These are phyloP conservation scores for Synaphobranchus kaupii DNA, from an alignment of 2,797 vertebrate species.

Conservation along the genomic window DNA sequence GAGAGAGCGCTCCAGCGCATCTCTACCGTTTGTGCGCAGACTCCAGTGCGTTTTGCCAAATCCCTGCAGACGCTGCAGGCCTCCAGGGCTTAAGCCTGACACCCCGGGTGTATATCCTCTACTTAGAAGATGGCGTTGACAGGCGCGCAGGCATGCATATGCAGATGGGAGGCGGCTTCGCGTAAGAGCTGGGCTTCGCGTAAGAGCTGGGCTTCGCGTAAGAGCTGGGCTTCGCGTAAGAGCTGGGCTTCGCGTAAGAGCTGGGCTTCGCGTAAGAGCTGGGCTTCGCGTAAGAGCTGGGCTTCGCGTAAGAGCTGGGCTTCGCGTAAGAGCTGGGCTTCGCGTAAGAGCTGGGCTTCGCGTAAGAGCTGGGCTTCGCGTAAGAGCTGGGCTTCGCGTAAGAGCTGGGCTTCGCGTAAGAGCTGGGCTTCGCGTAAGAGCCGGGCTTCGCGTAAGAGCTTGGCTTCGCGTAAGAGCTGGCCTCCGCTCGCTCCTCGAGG, in stretches of 20 bases:
- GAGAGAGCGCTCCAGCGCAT: too few relatives aligned
- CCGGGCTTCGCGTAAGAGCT: slow-evolving; percentile 26
- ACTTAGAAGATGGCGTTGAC: background rate
- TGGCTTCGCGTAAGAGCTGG: slow-evolving; percentile 28
- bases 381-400: slow-evolving; percentile 19
- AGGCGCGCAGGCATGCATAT: background rate
- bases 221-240: slow-evolving; percentile 11
- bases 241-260: slow-evolving; percentile 18
- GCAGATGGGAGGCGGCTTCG: slow-evolving; percentile 27
- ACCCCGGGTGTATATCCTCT: background rate
- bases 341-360: slow-evolving; percentile 20
- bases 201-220: too few relatives aligned
- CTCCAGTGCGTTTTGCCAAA: background rate
- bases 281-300: slow-evolving; percentile 16
- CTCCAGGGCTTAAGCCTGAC: background rate
- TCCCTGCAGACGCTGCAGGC: background rate
- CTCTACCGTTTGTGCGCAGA: background rate
- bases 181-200: too few relatives aligned
- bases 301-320: slow-evolving; percentile 18
- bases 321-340: slow-evolving; percentile 22
- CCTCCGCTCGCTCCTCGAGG: slow-evolving; percentile 43
- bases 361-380: slow-evolving; percentile 22
- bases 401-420: slow-evolving; percentile 11
- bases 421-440: slow-evolving; percentile 18
- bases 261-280: slow-evolving; percentile 27